Evolutionary conservation across 2,888 invertebrate species (phyloP), one percentile per base, ranked within the genome.

Genomic region (Elegia similella): DNA sequence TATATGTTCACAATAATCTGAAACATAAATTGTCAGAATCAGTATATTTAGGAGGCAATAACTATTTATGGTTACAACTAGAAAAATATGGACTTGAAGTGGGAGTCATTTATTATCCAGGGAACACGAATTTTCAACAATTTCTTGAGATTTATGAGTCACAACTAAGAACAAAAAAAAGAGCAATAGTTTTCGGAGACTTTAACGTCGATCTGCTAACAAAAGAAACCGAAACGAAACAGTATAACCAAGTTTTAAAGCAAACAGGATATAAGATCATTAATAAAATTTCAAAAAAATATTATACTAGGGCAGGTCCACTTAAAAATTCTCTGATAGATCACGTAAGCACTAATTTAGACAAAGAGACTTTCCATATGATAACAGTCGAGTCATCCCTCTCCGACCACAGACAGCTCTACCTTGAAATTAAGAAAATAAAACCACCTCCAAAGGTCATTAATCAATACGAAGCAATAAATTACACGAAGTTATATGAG

Each of bases 101-200:
- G 3, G 59, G 56, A 13, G 52, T 52, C 3, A 16, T 52, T 8
- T 52, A 52, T 13, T 16, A 52, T 16, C 63, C 65, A 13, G 61
- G 63, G 7, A 52, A 64, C 44, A 62, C 65, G 7, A 61, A 65
- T 10, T 54, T 56, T n/a, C 42, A 57, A 1, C 43, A 62, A 8
- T 64, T 66, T 59, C 42, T 59, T 12, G 38, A 60, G 13, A 38
- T 16, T 7, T 60, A 58, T 46, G 64, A 62, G 12, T 42, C 48
- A 12, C 62, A 66, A 55, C 48, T 65, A n/a, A 52, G 52, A 29
- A 43, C 60, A 55, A 50, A 53, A 42, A 59, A 57, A n/a, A 56
- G 63, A 64, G 57, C 64, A 38, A 44, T 68, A 0, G 48, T 61
- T 2, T 65, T 65, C 52, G 68, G 66, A n/a, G 64, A 64, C 38